Percentiles rank a stretch among this genome's conserved stretches.
Evolutionary conservation across 2,888 invertebrate genomes (phyloP).

Genomic region (Dioctria linearis): DNA sequence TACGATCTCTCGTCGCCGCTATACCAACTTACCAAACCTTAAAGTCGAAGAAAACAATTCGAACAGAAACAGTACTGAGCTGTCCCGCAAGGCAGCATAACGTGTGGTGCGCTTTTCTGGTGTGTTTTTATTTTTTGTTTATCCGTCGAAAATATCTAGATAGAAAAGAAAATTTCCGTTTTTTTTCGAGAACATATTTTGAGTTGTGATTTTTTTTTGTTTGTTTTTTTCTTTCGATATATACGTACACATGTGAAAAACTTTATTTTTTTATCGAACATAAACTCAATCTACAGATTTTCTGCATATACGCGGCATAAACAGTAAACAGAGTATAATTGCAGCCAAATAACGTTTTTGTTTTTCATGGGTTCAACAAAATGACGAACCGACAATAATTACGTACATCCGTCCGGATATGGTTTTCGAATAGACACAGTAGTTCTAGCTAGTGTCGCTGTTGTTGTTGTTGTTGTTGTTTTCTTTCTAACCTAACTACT

Average conservation of each 20-base stretch:
- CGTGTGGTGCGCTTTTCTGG: conserved; percentile 49
- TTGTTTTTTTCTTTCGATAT: too few relatives aligned
- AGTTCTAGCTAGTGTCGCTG: background rate
- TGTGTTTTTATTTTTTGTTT: conserved; percentile 30
- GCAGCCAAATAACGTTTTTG: too few relatives aligned
- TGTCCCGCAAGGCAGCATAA: conserved; percentile 59
- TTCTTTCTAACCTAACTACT: too few relatives aligned
- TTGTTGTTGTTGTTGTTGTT: too few relatives aligned
- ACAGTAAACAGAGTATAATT: too few relatives aligned
- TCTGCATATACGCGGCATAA: too few relatives aligned
- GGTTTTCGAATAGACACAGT: conserved; percentile 1
- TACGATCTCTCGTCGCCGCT: background rate
- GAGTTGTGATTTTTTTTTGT: too few relatives aligned
- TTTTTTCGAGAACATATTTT: too few relatives aligned
- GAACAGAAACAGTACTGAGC: conserved; percentile 59
- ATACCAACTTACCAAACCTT: conserved; percentile 14
- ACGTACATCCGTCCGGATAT: conserved; percentile 39
- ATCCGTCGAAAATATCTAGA: background rate
- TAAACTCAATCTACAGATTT: too few relatives aligned
- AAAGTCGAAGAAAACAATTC: conserved; percentile 56
- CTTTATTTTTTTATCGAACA: too few relatives aligned
- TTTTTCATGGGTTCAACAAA: too few relatives aligned
- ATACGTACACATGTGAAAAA: too few relatives aligned
- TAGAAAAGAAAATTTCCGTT: background rate
- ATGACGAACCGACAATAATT: conserved; percentile 26